Base-by-base conservation (phyloP, 1,140 invertebrate genomes). In the Popillia japonica region DNA sequence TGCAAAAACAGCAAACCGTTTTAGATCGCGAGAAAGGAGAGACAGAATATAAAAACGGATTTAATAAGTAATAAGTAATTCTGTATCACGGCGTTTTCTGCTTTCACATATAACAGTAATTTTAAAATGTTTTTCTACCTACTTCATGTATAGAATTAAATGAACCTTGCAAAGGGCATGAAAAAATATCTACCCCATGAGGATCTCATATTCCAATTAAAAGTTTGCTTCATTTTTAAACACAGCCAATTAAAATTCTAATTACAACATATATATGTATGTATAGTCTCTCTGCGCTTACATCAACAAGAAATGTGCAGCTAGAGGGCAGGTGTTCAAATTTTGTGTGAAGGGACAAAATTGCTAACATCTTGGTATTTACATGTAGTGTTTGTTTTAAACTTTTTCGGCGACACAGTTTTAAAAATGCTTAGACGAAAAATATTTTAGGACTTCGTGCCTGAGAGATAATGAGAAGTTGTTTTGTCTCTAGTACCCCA, bases 211-310 rank as follows among this genome's bases (percentile, higher is more conserved):
- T 68, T 68, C 61, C 61, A 68, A 68, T 68, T 68, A 68, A 68
- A 68, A 68, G 20, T 68, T 68, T 68, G 61, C 22, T 27, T 68
- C 61, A 68, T 68, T 68, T 68, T 68, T 68, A 68, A 68, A 68
- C 61, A 68, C 8, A 68, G 61, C 22, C 61, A 68, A 68, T 68
- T 68, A 68, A 68, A 68, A 68, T 68, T 68, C 61, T 68, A 68
- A 68, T 68, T 68, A 68, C 61, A 68, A 68, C 22, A 27, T 68
- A 68, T 68, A 68, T 22, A 34, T 34, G 27, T 34, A 34, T 34
- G 27, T 34, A 34, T 34, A 68, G 17, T 68, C 22, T 34, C 22
- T 22, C 61, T 27, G 10, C 9, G 61, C 61, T 68, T 23, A 68
- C 61, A 22, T 68, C 61, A 68, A 23, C 61, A 68, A 17, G 14